Evolutionary conservation across 2,888 invertebrate genomes (phyloP).

Genomic region (Limnephilus auricula): DNA sequence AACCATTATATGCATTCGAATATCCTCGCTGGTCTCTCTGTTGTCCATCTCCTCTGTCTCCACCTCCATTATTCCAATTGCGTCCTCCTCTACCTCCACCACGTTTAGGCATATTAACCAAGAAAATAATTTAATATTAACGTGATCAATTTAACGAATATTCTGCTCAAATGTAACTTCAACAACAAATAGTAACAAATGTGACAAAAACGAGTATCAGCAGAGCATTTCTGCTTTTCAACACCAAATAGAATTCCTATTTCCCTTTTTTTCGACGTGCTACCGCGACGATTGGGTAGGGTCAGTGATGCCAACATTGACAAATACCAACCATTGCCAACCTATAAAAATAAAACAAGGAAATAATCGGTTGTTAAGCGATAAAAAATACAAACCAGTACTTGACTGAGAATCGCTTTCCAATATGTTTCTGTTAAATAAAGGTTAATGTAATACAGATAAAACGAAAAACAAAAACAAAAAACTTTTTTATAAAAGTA

Average conservation of each 20-base stretch:
- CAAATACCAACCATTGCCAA: too few relatives aligned
- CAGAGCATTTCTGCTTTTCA: not conserved
- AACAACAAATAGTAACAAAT: not conserved
- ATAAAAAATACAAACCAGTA: not conserved
- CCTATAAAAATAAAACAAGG: not conserved
- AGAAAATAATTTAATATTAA: not conserved
- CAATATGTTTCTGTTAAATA: too few relatives aligned
- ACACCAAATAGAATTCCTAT: not conserved
- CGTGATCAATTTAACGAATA: not conserved
- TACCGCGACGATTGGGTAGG: not conserved
- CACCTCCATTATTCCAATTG: conserved; percentile 70
- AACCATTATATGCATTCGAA: conserved; percentile 67
- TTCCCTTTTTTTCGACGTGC: not conserved
- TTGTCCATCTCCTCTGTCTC: conserved; percentile 47
- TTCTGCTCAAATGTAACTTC: not conserved
- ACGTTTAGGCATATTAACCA: conserved; percentile 74
- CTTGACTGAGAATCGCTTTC: not conserved
- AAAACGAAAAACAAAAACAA: too few relatives aligned
- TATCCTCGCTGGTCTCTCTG: conserved; percentile 67
- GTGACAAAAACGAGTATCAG: not conserved
- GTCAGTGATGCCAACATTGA: not conserved
- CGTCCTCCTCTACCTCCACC: conserved; percentile 73
- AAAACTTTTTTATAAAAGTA: too few relatives aligned
- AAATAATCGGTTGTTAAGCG: not conserved
- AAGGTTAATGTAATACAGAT: too few relatives aligned